These are phyloP conservation scores for Temnothorax ravouxi DNA, from an alignment of 2,888 invertebrate genomes.

Conservation along the genomic window DNA sequence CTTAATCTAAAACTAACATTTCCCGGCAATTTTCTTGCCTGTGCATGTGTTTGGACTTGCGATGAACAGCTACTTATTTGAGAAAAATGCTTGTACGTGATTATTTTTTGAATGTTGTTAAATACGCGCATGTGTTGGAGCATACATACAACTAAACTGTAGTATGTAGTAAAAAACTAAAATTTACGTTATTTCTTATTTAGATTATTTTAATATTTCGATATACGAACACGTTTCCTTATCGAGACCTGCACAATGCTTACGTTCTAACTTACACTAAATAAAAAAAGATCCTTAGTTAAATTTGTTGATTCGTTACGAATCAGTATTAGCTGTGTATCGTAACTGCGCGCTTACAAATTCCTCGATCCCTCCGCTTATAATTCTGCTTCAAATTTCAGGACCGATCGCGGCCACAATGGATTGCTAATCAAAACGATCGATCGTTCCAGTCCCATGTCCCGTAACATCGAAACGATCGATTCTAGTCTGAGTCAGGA, in stretches of 20 bases:
- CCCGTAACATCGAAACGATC: constrained; percentile 83
- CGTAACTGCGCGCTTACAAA: constrained; percentile 63
- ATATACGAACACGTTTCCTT: neutral
- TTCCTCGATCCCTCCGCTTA: constrained; percentile 74
- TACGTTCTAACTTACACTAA: neutral
- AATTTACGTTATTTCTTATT: neutral
- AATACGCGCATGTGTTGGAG: constrained; percentile 20
- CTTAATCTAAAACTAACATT: constrained; percentile 82
- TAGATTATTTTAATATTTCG: neutral
- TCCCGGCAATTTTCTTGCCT: constrained; percentile 65
- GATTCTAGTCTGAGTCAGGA: constrained; percentile 84
- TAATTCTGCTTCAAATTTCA: constrained; percentile 79
- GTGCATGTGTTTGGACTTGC: constrained; percentile 42
- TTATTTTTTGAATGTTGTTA: constrained; percentile 1
- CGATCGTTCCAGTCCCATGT: constrained; percentile 82
- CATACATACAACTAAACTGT: constrained; percentile 15
- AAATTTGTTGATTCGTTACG: neutral
- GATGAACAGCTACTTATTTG: constrained; percentile 28
- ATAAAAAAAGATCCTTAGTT: neutral
- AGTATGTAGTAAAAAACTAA: neutral
- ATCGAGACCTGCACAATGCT: neutral
- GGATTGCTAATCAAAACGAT: constrained; percentile 82
- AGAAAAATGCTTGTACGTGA: neutral
- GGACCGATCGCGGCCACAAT: constrained; percentile 80
- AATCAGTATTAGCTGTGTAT: constrained; percentile 4